These are phyloP conservation scores for Pangasius djambal DNA, from an alignment of 2,797 vertebrate species.

Conservation along the genomic window DNA sequence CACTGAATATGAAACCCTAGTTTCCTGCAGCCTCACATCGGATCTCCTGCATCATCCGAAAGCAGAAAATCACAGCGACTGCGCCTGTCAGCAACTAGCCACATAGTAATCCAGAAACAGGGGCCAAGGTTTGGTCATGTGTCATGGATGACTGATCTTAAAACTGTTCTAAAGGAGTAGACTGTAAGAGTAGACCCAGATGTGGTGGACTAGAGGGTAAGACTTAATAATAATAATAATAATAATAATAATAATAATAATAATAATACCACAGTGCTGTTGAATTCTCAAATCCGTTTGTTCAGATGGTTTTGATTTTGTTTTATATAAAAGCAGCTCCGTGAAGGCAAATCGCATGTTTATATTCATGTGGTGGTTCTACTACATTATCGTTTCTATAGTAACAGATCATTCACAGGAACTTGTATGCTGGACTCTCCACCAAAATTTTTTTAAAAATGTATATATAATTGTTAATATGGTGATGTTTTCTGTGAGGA, in stretches of 20 bases:
- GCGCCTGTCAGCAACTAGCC: conserved; percentile 2
- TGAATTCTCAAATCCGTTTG: not conserved
- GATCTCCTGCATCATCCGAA: not conserved
- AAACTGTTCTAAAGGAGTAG: not conserved
- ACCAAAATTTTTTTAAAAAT: too few species aligned
- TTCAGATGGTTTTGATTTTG: not conserved
- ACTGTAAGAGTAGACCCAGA: not conserved
- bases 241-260: not conserved
- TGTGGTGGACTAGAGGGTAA: not conserved
- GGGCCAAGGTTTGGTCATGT: not conserved
- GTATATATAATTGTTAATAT: not conserved
- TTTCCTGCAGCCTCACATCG: conserved; percentile 5
- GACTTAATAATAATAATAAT: not conserved
- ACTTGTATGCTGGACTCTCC: not conserved
- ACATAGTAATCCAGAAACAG: not conserved
- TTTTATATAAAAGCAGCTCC: not conserved
- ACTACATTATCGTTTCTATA: not conserved
- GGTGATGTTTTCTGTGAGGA: too few species aligned
- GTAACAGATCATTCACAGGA: not conserved
- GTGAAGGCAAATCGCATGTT: not conserved
- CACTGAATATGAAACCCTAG: conserved; percentile 3
- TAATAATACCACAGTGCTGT: not conserved
- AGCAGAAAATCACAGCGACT: not conserved
- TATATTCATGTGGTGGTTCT: not conserved
- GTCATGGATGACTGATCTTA: not conserved